These are phyloP conservation scores for Salmo trutta DNA, from an alignment of 2,797 vertebrate genomes.

Conservation along the genomic window DNA sequence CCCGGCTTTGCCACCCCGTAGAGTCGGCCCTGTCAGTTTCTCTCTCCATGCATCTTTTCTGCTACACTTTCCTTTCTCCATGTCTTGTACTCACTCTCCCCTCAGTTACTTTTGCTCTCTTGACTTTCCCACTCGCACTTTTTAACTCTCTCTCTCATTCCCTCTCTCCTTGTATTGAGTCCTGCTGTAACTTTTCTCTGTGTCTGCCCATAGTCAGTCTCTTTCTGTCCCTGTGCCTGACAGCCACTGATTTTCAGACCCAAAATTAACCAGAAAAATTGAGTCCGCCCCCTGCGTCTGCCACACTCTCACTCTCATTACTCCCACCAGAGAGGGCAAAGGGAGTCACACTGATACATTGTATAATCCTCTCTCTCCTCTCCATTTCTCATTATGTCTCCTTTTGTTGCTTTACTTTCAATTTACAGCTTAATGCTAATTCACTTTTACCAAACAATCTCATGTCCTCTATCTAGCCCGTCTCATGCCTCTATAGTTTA, in stretches of 20 bases:
- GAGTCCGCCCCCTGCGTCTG: constrained; percentile 22
- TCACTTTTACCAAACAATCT: neutral
- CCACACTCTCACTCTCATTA: constrained; percentile 36
- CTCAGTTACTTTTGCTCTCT: neutral
- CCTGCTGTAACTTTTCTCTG: constrained; percentile 1
- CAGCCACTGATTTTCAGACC: neutral
- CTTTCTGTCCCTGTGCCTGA: neutral
- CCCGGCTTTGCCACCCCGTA: too few relatives aligned
- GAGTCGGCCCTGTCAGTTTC: too few relatives aligned
- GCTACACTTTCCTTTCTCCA: too few relatives aligned
- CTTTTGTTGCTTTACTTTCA: constrained; percentile 50
- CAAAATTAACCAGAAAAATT: constrained; percentile 21
- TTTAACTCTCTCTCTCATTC: neutral
- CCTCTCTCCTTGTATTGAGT: neutral
- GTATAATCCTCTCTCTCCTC: constrained; percentile 15
- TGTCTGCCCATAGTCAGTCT: neutral
- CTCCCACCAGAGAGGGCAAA: constrained; percentile 29
- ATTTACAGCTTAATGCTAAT: constrained; percentile 34
- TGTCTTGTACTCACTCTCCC: too few relatives aligned
- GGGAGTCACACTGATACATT: constrained; percentile 28
- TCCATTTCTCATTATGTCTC: constrained; percentile 8
- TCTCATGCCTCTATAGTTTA: neutral
- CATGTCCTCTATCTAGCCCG: neutral
- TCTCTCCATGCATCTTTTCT: too few relatives aligned
- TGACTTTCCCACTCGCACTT: neutral